Evolutionary conservation across 2,888 invertebrate species (phyloP).

Genomic region (Drosophila quinaria): DNA sequence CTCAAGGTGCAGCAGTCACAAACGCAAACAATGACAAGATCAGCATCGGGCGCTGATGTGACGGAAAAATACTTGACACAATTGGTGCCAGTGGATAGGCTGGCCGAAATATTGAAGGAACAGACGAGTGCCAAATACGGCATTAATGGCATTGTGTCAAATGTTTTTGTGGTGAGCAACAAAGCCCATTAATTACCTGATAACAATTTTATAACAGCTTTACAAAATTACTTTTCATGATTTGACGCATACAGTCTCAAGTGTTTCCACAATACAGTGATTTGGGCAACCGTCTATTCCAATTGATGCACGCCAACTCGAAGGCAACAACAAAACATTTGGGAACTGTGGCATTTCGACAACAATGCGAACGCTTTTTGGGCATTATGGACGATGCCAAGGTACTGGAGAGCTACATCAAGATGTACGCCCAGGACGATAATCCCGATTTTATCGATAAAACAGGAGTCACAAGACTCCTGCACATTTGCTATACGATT

Average conservation of each 20-base stretch:
- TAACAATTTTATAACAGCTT: conserved; percentile 44
- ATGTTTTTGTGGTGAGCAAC: conserved; percentile 84
- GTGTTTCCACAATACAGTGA: conserved; percentile 92
- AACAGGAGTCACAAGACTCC: conserved; percentile 88
- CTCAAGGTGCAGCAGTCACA: conserved; percentile 75
- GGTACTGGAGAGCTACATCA: conserved; percentile 90
- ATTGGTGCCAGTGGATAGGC: conserved; percentile 91
- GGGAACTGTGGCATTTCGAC: conserved; percentile 89
- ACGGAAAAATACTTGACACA: conserved; percentile 88
- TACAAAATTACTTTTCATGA: conserved; percentile 20
- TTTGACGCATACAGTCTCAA: conserved; percentile 87
- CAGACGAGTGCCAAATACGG: conserved; percentile 90
- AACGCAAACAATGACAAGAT: conserved; percentile 86
- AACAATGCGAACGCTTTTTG: conserved; percentile 90
- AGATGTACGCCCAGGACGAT: conserved; percentile 87
- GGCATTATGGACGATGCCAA: conserved; percentile 87
- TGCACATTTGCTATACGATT: conserved; percentile 91
- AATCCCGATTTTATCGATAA: conserved; percentile 88
- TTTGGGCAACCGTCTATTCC: conserved; percentile 90
- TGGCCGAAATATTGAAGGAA: conserved; percentile 91
- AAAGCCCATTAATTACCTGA: conserved; percentile 50
- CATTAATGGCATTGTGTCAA: conserved; percentile 90
- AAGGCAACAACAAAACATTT: conserved; percentile 88
- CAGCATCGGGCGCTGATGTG: conserved; percentile 89
- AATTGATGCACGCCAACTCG: conserved; percentile 88